These are phyloP conservation scores for Coregonus suidteri DNA, from an alignment of 2,797 vertebrate genomes.

Conservation along the genomic window DNA sequence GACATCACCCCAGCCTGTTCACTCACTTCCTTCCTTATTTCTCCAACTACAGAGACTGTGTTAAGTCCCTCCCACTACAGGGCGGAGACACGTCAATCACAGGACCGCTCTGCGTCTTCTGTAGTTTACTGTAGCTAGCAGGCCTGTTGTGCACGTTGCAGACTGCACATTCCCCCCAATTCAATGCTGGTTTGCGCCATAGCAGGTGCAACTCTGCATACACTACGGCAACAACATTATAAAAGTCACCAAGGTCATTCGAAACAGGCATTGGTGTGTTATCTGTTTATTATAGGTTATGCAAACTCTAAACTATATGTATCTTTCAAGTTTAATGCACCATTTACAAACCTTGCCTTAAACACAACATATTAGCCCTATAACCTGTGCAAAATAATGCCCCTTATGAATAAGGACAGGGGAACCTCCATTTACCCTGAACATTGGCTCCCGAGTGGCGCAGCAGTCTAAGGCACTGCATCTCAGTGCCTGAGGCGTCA, in stretches of 20 bases:
- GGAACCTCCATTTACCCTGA: neutral
- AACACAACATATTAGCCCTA: neutral
- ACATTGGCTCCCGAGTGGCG: neutral
- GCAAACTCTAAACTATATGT: neutral
- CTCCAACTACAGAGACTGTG: conserved; percentile 26
- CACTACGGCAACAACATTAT: neutral
- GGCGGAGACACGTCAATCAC: conserved; percentile 53
- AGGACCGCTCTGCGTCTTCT: conserved; percentile 3
- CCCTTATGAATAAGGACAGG: neutral
- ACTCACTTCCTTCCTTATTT: conserved; percentile 77
- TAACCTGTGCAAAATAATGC: too few species aligned
- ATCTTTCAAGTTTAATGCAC: neutral
- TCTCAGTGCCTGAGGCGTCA: too few species aligned
- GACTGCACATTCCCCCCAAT: neutral
- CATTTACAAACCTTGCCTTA: neutral
- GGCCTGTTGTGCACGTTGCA: neutral
- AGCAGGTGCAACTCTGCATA: neutral
- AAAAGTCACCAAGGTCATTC: too few species aligned
- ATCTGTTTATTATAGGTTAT: neutral
- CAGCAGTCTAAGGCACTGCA: too few species aligned
- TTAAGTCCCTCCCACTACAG: conserved; percentile 22
- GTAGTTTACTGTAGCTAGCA: conserved; percentile 34
- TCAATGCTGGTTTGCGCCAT: neutral
- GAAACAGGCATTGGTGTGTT: neutral
- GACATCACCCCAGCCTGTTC: conserved; percentile 35